Base-by-base conservation (phyloP, 2,888 invertebrate species). In the Mamestra brassicae region DNA sequence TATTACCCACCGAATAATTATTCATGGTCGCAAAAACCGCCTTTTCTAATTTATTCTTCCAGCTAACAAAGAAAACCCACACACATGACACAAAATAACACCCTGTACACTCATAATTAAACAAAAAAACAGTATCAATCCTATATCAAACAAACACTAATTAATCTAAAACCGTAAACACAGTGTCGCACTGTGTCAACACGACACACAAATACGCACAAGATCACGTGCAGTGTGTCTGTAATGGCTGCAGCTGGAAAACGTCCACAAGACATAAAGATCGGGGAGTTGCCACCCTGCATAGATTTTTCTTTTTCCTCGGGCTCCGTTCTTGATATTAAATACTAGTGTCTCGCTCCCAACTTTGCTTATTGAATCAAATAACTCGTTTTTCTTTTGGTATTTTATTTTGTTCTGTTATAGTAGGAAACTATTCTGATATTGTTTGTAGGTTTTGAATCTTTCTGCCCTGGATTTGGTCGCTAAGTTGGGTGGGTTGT, bases 301-400 rank as follows among this genome's bases (percentile, higher is more conserved):
- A 93, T 93, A 92, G 92, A 93, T 92, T 93, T 94, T 94, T 92
- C 92, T 94, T 94, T 94, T 93, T 90, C 90, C 90, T 87, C 89
- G 85, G 85, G 87, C 90, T 87, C 60, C 88, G 87, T 87, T 90
- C 88, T 92, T 92, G 91, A 94, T 94, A 94, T 94, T 93, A 92
- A 93, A 92, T 87, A 93, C 93, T 92, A 92, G 90, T 88, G 85
- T 83, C 83, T 86, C 84, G 83, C 86, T 87, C 85, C 85, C 76
- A 81, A 79, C 77, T 74, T 80, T 74, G 73, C 78, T 82, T 80
- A 81, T 80, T 84, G 77, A 82, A 88, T 85, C 86, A 81, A 75
- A 85, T 85, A 81, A 76, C 85, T 85, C 76, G 85, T 85, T 81
- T 76, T 75, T 82, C 60, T 60, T 70, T 70, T 17, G 17, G 36